A percentile compares a stretch with the other conserved stretches of the same genome.
These are phyloP conservation scores for Monochamus saltuarius DNA, from an alignment of 1,140 invertebrate species.

Conservation along the genomic window DNA sequence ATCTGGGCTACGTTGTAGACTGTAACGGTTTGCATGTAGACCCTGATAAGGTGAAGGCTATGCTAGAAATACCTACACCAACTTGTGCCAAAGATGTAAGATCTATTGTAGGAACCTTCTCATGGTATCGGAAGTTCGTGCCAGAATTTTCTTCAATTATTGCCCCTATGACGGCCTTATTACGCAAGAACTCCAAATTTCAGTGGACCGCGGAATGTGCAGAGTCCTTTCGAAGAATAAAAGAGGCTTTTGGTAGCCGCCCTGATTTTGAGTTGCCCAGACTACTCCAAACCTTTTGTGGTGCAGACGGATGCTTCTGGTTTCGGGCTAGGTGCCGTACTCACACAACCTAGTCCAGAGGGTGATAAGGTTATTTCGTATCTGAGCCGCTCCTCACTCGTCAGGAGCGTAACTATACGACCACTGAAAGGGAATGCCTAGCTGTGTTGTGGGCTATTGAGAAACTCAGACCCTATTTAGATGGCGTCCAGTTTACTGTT, in stretches of 20 bases:
- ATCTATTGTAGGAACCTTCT: constrained; percentile 39
- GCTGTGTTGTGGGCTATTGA: constrained; percentile 52
- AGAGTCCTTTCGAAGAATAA: constrained; percentile 28
- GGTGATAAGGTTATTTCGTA: constrained; percentile 33
- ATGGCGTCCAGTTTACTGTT: constrained; percentile 51
- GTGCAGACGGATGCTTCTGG: constrained; percentile 28
- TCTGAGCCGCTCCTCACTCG: constrained; percentile 31
- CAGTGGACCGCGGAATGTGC: constrained; percentile 21
- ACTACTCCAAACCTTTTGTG: constrained; percentile 29
- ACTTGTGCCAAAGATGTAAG: constrained; percentile 40
- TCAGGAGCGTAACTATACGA: constrained; percentile 48
- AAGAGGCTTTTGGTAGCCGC: constrained; percentile 23
- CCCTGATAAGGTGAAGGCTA: constrained; percentile 30
- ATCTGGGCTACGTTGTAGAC: constrained; percentile 48
- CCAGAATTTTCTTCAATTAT: constrained; percentile 46
- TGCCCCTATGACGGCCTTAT: constrained; percentile 48
- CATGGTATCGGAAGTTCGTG: constrained; percentile 55
- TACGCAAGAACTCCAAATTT: constrained; percentile 36
- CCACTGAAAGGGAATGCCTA: constrained; percentile 55
- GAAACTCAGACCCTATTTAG: constrained; percentile 51
- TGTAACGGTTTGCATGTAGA: constrained; percentile 41
- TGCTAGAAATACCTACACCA: constrained; percentile 38
- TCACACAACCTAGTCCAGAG: constrained; percentile 28
- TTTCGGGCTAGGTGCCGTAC: constrained; percentile 30
- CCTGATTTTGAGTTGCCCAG: constrained; percentile 35